Evolutionary conservation across 2,113 vertebrate species (phyloP).

Genomic region (Pterocles gutturalis): DNA sequence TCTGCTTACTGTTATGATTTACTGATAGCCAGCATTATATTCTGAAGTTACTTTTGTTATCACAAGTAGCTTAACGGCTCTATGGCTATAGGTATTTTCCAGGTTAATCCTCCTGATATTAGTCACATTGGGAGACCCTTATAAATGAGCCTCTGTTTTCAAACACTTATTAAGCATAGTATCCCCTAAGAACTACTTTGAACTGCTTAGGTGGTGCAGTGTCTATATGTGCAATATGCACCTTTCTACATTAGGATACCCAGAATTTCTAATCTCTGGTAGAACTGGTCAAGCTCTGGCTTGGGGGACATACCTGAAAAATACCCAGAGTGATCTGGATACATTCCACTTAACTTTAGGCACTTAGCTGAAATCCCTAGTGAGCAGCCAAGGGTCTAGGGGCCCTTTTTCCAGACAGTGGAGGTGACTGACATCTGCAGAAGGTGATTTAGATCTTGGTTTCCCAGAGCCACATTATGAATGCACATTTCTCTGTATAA

Average conservation of each 20-base stretch:
- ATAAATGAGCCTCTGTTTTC: background rate
- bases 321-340: background rate
- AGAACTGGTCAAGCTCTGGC: background rate
- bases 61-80: background rate
- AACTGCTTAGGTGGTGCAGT: background rate
- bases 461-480: background rate
- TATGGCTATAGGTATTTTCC: background rate
- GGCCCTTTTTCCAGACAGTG: background rate
- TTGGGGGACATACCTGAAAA: background rate
- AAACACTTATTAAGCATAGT: background rate
- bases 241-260: background rate
- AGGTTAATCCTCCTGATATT: background rate
- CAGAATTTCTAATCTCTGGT: background rate
- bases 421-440: background rate
- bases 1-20: background rate
- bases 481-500: background rate
- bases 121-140: background rate
- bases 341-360: background rate
- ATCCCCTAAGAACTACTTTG: background rate
- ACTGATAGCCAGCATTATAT: background rate
- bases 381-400: background rate
- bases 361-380: background rate
- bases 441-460: background rate
- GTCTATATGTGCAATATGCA: background rate
- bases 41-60: background rate